These are phyloP conservation scores for Oxyruncus cristatus DNA, from an alignment of 2,113 vertebrate species.

Conservation along the genomic window DNA sequence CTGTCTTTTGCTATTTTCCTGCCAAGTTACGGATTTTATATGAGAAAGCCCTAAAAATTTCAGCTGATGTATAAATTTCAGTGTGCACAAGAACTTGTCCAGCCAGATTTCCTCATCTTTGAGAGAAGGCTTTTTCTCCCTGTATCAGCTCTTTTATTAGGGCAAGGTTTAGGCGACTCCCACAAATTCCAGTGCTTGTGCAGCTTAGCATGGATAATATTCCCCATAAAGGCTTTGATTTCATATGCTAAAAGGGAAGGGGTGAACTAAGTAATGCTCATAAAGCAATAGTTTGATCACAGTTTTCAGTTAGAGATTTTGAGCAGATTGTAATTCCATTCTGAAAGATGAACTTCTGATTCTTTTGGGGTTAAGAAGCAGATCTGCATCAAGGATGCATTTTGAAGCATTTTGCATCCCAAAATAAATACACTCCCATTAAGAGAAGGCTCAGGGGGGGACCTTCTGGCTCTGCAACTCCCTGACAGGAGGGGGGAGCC, in stretches of 20 bases:
- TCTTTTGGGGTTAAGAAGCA: not conserved
- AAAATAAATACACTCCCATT: not conserved
- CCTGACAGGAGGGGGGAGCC: not conserved
- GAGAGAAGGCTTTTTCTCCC: not conserved
- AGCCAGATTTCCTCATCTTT: not conserved
- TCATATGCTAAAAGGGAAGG: not conserved
- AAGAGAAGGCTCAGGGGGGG: not conserved
- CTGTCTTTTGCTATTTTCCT: not conserved
- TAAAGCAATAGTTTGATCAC: not conserved
- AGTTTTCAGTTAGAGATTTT: not conserved
- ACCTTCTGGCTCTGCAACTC: not conserved
- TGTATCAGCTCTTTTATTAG: not conserved
- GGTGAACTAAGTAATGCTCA: not conserved
- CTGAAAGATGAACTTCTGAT: not conserved
- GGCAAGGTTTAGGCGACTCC: not conserved
- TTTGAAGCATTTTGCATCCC: not conserved
- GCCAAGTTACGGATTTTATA: not conserved
- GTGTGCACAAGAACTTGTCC: accelerated
- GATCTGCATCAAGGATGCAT: not conserved
- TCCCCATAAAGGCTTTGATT: not conserved
- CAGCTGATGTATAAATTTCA: not conserved
- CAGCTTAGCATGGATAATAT: not conserved
- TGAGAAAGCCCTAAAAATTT: not conserved
- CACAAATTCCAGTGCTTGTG: not conserved
- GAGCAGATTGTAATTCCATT: not conserved